phyloP scores from a whole-genome alignment of 1,140 invertebrate species.

The Temnothorax nylanderi region DNA sequence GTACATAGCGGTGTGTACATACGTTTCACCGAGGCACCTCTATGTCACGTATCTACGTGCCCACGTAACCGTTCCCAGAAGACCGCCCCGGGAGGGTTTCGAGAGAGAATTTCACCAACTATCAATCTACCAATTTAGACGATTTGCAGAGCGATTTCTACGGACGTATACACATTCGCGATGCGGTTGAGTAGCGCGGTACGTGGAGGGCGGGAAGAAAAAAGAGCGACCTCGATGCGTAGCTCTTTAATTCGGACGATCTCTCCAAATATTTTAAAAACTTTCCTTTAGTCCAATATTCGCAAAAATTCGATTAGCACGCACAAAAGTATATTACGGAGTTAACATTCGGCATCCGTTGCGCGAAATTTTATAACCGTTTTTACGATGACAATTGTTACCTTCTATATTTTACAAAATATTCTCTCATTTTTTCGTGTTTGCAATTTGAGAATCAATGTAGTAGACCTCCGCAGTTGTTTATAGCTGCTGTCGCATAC shows the following conservation, averaged over 20 bases:
- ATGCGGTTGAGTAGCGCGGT: background rate
- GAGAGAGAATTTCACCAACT: constrained; percentile 15
- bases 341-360: background rate
- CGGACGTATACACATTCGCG: background rate
- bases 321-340: background rate
- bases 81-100: background rate
- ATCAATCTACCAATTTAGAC: background rate
- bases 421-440: background rate
- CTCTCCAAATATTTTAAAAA: background rate
- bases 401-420: background rate
- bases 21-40: background rate
- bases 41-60: background rate
- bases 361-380: background rate
- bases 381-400: background rate
- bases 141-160: constrained; percentile 22
- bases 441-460: background rate
- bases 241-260: background rate
- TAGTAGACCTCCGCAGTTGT: background rate
- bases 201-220: background rate
- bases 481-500: background rate
- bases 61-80: background rate
- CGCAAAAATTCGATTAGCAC: background rate
- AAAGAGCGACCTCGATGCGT: background rate
- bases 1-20: background rate
- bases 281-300: background rate